Evolutionary conservation across 92 coral and sea anemone species (phyloP).

Genomic region (Hydrozoanthus gracilis): DNA sequence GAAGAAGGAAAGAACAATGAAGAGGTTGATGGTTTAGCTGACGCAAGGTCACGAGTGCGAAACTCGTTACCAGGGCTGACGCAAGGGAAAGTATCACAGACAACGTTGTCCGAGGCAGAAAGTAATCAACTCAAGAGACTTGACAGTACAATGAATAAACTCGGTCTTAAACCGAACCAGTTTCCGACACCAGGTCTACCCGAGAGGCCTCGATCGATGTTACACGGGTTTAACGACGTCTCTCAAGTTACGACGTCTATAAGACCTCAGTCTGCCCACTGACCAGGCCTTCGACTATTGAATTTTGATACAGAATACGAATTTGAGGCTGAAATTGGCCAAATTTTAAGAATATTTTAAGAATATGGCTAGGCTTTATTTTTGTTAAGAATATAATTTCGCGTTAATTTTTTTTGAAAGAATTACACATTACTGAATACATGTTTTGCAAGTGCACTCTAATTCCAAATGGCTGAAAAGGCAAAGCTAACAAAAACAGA

Average conservation of each 20-base stretch:
- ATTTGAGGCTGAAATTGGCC: no score
- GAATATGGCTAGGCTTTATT: no score
- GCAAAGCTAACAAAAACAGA: no score
- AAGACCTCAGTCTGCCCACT: constrained; percentile 30
- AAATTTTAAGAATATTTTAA: no score
- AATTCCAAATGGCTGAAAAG: no score
- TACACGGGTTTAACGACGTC: neutral
- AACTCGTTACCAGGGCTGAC: neutral
- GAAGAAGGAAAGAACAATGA: neutral
- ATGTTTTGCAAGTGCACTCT: no score
- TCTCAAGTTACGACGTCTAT: neutral
- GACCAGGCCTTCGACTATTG: neutral
- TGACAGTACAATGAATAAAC: neutral
- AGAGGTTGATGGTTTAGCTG: neutral
- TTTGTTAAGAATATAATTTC: no score
- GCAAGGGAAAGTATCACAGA: neutral
- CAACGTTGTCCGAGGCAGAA: neutral
- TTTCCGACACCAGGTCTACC: neutral
- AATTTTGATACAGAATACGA: no score
- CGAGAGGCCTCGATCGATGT: neutral
- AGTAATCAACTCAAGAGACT: neutral
- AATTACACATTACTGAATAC: no score
- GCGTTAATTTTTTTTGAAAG: no score
- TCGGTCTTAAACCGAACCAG: neutral
- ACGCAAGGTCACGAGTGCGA: neutral